These are phyloP conservation scores for Nesoenas mayeri DNA, from an alignment of 2,113 vertebrate genomes.

Conservation along the genomic window DNA sequence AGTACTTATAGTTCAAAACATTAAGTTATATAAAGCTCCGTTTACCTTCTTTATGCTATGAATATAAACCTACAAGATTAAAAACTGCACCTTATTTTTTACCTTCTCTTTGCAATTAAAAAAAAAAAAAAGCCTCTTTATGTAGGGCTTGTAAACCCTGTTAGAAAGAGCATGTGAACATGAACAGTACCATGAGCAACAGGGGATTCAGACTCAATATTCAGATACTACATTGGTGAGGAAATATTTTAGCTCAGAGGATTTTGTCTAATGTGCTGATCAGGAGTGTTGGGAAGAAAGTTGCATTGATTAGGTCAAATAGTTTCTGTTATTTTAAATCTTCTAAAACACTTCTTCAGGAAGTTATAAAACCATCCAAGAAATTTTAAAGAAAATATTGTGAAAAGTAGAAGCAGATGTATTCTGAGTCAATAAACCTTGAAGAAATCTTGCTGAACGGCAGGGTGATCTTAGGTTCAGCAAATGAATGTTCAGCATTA, in stretches of 20 bases:
- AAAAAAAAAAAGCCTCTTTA: background rate
- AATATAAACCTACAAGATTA: background rate
- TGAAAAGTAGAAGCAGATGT: background rate
- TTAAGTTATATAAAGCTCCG: background rate
- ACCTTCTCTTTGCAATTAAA: background rate
- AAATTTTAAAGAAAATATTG: background rate
- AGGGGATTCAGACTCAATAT: accelerated
- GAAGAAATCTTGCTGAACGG: background rate
- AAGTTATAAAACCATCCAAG: background rate
- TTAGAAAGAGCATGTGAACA: background rate
- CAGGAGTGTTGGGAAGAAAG: background rate
- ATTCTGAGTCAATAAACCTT: background rate
- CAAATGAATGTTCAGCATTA: background rate
- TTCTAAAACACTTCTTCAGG: background rate
- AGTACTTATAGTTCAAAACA: background rate
- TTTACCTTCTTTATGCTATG: background rate
- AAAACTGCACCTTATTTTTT: background rate
- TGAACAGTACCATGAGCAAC: background rate
- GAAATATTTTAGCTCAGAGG: background rate
- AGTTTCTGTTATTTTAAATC: background rate
- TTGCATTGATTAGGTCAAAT: background rate
- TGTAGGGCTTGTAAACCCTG: background rate
- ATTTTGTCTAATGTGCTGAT: background rate
- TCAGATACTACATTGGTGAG: background rate
- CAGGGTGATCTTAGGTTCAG: background rate